phyloP scores from a whole-genome alignment of 1,140 invertebrate genomes.

The Cyclargus thomasi region DNA sequence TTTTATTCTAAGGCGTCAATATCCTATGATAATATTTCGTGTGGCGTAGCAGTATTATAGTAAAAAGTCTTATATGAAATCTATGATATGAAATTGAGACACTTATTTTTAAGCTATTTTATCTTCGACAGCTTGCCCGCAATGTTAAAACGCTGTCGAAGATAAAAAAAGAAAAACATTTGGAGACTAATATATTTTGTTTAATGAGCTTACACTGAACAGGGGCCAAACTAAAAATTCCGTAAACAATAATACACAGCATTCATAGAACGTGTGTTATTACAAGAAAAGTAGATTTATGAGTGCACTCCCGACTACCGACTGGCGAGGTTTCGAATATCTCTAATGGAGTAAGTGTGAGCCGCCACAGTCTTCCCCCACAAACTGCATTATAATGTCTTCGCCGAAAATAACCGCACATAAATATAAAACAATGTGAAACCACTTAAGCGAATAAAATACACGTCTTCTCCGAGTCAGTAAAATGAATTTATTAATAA shows the following conservation, averaged over 20 bases:
- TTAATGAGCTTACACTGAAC: slow-evolving; percentile 9
- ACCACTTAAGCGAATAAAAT: slow-evolving; percentile 76
- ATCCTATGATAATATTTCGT: too few species aligned
- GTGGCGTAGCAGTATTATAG: too few species aligned
- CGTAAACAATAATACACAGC: slow-evolving; percentile 32
- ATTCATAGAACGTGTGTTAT: slow-evolving; percentile 56
- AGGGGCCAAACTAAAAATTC: slow-evolving; percentile 17
- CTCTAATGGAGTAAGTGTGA: slow-evolving; percentile 71
- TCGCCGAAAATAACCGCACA: slow-evolving; percentile 72
- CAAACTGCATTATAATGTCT: slow-evolving; percentile 73
- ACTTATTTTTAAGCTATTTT: neutral
- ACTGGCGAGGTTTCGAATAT: slow-evolving; percentile 71
- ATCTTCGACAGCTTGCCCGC: neutral
- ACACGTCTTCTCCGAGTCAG: slow-evolving; percentile 70
- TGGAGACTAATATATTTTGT: neutral
- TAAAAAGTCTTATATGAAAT: neutral
- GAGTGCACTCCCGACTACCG: slow-evolving; percentile 68
- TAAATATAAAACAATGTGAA: slow-evolving; percentile 75
- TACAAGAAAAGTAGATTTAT: slow-evolving; percentile 71
- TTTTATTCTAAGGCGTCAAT: too few species aligned
- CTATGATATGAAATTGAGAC: neutral
- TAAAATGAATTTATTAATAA: slow-evolving; percentile 76
- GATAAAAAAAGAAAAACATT: neutral
- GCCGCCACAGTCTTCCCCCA: slow-evolving; percentile 66
- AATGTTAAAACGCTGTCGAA: too few species aligned